Evolutionary conservation across 2,888 invertebrate species (phyloP).

Genomic region (Helicoverpa assulta): DNA sequence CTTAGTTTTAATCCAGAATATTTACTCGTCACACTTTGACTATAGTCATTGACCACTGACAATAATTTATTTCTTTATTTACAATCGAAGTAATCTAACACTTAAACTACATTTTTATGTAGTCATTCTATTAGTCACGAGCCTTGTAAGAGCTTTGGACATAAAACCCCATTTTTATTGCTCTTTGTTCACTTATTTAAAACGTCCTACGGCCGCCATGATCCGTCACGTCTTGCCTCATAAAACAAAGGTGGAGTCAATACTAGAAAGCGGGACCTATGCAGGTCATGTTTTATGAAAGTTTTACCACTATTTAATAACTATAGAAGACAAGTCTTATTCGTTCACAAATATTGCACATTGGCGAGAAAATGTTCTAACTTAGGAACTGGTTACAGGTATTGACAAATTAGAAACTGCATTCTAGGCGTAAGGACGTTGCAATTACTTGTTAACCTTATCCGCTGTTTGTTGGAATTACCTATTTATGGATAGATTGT

Average conservation of each 20-base stretch:
- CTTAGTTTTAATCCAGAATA: too few species aligned
- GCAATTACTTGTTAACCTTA: background rate
- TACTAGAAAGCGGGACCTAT: slow-evolving; percentile 19
- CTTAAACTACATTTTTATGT: too few species aligned
- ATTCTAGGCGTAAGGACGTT: slow-evolving; percentile 15
- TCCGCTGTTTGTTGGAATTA: background rate
- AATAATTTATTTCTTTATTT: too few species aligned
- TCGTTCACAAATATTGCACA: slow-evolving; percentile 17
- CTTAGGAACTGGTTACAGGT: slow-evolving; percentile 5
- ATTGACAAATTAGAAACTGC: slow-evolving; percentile 29
- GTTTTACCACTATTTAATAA: slow-evolving; percentile 29
- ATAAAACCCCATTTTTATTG: background rate
- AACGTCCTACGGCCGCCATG: background rate
- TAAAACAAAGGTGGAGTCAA: slow-evolving; percentile 3
- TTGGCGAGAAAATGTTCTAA: slow-evolving; percentile 14
- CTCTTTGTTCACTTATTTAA: background rate
- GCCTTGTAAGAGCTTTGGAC: too few species aligned
- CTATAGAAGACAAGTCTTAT: slow-evolving; percentile 13
- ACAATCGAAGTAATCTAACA: too few species aligned
- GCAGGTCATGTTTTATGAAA: slow-evolving; percentile 12
- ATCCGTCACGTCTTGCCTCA: background rate
- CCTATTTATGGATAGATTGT: background rate
- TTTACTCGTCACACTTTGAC: too few species aligned
- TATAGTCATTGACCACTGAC: too few species aligned
- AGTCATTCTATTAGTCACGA: too few species aligned